phyloP scores from a whole-genome alignment of 2,888 invertebrate species.

The Drosophila buzzatii region DNA sequence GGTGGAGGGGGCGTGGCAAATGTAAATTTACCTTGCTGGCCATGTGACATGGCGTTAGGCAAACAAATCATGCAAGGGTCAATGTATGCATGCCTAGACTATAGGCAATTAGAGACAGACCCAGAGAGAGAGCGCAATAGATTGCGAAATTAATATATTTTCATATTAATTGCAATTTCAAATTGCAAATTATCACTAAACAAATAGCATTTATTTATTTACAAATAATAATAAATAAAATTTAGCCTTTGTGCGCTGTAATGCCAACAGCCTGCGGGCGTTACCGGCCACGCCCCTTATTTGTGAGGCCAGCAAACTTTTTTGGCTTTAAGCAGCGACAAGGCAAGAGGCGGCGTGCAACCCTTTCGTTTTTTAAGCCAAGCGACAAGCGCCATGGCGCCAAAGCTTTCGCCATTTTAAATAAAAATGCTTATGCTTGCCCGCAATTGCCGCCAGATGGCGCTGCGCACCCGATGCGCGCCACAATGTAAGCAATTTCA shows the following conservation, averaged over 20 bases:
- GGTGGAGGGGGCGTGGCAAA: slow-evolving; percentile 21
- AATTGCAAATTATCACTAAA: background rate
- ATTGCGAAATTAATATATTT: background rate
- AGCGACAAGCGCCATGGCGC: slow-evolving; percentile 68
- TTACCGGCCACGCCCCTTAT: slow-evolving; percentile 1
- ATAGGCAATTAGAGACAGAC: background rate
- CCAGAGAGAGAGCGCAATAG: background rate
- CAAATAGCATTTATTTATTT: background rate
- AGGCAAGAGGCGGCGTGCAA: slow-evolving; percentile 49
- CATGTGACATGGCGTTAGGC: slow-evolving; percentile 10
- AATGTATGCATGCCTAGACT: background rate
- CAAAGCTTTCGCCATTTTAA: slow-evolving; percentile 79
- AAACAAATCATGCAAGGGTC: background rate
- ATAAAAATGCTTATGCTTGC: slow-evolving; percentile 69
- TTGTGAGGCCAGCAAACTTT: slow-evolving; percentile 26
- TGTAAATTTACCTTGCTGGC: slow-evolving; percentile 15
- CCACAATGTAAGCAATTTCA: background rate
- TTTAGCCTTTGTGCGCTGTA: too few species aligned
- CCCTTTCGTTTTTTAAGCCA: slow-evolving; percentile 76
- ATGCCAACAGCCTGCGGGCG: too few species aligned
- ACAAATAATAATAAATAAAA: background rate
- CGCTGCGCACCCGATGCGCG: slow-evolving; percentile 24
- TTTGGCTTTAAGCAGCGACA: slow-evolving; percentile 21
- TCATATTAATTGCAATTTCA: background rate
- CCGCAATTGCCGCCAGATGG: slow-evolving; percentile 57